Evolutionary conservation across 2,888 invertebrate species (phyloP).

Genomic region (Mayetiola destructor): DNA sequence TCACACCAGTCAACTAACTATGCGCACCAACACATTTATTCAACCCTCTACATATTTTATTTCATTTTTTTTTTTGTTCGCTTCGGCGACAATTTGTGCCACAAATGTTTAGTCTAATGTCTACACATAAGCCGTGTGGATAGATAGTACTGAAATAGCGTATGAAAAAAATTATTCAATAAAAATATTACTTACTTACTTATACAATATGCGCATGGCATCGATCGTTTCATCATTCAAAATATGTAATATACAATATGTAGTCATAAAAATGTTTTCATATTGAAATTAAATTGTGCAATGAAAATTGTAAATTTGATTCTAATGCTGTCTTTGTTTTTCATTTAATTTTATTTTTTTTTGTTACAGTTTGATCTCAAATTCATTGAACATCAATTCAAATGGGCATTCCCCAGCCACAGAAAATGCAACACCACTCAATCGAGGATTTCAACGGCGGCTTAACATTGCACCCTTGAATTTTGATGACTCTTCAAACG

Average conservation of each 20-base stretch:
- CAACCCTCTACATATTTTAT: conserved; percentile 10
- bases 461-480: conserved; percentile 12
- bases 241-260: no score
- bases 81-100: neutral
- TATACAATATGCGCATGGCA: no score
- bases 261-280: no score
- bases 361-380: conserved; percentile 39
- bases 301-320: no score
- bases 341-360: conserved; percentile 19
- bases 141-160: no score
- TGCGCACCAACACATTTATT: conserved; percentile 9
- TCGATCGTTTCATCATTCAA: no score
- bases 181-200: no score
- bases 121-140: neutral
- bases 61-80: no score
- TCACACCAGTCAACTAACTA: neutral
- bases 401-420: conserved; percentile 37
- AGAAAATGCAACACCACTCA: no score
- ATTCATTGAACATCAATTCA: conserved; percentile 40
- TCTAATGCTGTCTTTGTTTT: neutral
- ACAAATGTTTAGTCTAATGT: neutral
- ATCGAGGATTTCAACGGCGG: conserved; percentile 29
- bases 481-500: conserved; percentile 6
- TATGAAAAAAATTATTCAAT: no score
- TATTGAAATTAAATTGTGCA: no score